Evolutionary conservation across 1,140 invertebrate genomes (phyloP), one percentile per base, ranked within the genome.

Genomic region (Mylabris phalerata): DNA sequence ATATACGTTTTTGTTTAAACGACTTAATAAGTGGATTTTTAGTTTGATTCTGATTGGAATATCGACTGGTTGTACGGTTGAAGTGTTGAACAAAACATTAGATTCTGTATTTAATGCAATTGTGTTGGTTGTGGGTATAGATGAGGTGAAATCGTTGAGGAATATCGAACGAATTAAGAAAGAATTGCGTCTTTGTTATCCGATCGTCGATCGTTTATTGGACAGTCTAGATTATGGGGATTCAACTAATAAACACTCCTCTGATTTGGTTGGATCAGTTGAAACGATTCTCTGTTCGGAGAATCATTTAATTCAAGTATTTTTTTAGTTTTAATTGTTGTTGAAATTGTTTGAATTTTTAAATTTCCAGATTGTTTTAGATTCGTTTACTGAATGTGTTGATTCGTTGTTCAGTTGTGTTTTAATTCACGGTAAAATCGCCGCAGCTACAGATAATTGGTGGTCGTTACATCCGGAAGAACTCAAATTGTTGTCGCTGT

Each of bases 371-470:
- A 82, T 79, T 69, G 84, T 84, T 67, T 73, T 92, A 58, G 88
- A 92, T 52, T 79, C 80, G 44, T 90, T 88, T 74, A 80, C 84
- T 42, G 88, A 92, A 73, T 81, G 78, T 66, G 80, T 90, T 49
- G 85, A 85, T 63, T 89, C 87, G 24, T 78, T 84, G 42, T 92
- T 87, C 75, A 88, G 88, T 3, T 92, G 89, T 71, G 71, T 94
- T 41, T 75, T 88, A 52, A 81, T 90, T 51, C 82, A 87, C 68
- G 88, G 87, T 2, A 83, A 85, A 61, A 75, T 92, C 44, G 83
- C 84, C 10, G 87, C 84, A 9, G 89, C 89, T 7, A 92, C 89
- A 24, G 80, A 84, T 45, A 88, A 85, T 70, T 93, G 89, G 84
- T 87, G 84, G 82, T 80, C 80, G 43, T 74, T 93, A 41, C 79